Conservation (phyloP, 2,888 invertebrate genomes). For the Galeopsomyia nigrocyanea region DNA sequence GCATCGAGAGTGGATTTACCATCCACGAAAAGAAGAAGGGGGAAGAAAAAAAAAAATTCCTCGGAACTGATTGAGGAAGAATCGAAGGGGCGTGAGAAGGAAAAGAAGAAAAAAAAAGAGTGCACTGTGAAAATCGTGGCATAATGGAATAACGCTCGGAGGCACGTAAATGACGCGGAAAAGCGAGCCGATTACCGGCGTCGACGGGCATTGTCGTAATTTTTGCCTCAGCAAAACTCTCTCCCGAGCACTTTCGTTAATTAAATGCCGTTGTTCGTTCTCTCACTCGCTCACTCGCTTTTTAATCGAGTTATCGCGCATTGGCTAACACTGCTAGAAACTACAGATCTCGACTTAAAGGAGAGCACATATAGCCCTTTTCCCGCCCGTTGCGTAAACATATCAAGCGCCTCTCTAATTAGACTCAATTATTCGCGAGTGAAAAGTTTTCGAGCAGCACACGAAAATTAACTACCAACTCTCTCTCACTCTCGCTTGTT, state of each 20-base stretch:
- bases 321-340: conserved; percentile 9
- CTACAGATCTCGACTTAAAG: conserved; percentile 52
- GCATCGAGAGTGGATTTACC: neutral
- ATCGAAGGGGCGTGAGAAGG: no score
- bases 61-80: conserved; percentile 26
- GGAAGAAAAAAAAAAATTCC: conserved; percentile 27
- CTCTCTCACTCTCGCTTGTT: neutral
- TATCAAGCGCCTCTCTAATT: conserved; percentile 60
- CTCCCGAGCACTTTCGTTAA: conserved; percentile 64
- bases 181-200: conserved; percentile 34
- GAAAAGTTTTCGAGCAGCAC: conserved; percentile 11
- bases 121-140: neutral
- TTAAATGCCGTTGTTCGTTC: conserved; percentile 64
- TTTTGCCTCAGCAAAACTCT: conserved; percentile 54
- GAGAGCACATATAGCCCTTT: conserved; percentile 26
- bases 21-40: conserved; percentile 16
- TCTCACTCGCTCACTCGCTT: conserved; percentile 54
- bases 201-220: conserved; percentile 40
- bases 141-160: conserved; percentile 6
- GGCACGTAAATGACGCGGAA: neutral
- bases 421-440: conserved; percentile 54
- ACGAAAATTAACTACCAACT: conserved; percentile 36
- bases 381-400: conserved; percentile 56
- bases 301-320: conserved; percentile 63
- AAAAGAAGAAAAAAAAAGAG: neutral